Evolutionary conservation across 2,113 vertebrate genomes (phyloP), one percentile per base, ranked within the genome.

Genomic region (Syngnathus floridae): DNA sequence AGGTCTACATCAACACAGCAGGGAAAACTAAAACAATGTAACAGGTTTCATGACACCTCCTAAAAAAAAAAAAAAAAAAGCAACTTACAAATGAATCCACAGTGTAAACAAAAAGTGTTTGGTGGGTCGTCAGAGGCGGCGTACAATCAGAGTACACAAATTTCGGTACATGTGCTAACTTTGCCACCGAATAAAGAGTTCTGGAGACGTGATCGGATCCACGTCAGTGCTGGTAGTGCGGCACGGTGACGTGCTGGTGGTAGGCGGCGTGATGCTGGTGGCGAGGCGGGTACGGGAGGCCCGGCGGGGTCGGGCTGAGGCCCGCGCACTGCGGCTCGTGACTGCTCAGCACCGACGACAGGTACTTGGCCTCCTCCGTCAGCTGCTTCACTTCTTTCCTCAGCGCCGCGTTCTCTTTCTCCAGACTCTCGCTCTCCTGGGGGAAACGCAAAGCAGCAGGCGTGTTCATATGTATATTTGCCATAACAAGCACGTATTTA

Each of bases 381-480:
- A 99, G 90, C 77, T 92, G 91, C 83, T 95, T 95, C 84, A 99
- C 97, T 81, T 98, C 97, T 74, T 95, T 93, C 76, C 93, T 93
- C 71, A 99, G 89, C 8, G 94, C 94, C 0, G 93, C 92, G 0
- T 99, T 99, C 71, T 95, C 93, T 67, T 94, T 95, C 88, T 98
- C 96, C 82, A 98, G 81, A 84, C 92, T 93, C 77, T 98, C 96
- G 0, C 95, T 98, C 79, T 99, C 97, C 97, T 99, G 87, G 2
- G 70, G 3, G 40, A 41, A 41, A 41, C 2, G 21, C 0, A 22
- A 21, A 66, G 65, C 38, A 70, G 37, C 81, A 21, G 26, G 26
- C 26, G 26, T 26, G 26, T 26, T 26, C 26, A 31, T 31, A 31
- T 3, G 4, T 1, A 6, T 46, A 16, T 46, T 17, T 17, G 5